A percentile compares a stretch with the other conserved stretches of the same genome.
These are phyloP conservation scores for Stenotaenia linearis DNA, from an alignment of 2,888 invertebrate species.

Conservation along the genomic window DNA sequence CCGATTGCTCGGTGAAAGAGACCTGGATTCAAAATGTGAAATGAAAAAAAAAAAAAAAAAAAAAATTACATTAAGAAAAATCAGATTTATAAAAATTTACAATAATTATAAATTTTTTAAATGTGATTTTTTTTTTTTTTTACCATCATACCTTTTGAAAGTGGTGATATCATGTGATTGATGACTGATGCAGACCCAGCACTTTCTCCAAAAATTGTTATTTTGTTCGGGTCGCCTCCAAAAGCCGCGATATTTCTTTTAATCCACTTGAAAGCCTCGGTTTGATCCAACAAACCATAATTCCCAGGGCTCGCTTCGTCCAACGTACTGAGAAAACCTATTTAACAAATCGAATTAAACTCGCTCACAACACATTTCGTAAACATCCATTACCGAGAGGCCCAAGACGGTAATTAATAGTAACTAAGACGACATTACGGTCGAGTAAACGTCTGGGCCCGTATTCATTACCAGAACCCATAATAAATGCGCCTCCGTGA, in stretches of 20 bases:
- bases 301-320: neutral
- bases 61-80: too few species aligned
- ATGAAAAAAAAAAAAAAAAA: neutral
- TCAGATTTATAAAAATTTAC: too few species aligned
- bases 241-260: neutral
- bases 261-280: neutral
- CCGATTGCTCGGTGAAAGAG: neutral
- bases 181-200: neutral
- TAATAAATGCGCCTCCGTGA: too few species aligned
- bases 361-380: neutral
- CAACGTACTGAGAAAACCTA: neutral
- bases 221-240: neutral
- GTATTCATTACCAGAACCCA: too few species aligned
- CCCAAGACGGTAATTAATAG: neutral
- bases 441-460: too few species aligned
- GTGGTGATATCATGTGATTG: neutral
- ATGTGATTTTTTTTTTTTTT: too few species aligned
- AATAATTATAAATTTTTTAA: too few species aligned
- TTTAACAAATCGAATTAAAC: too few species aligned
- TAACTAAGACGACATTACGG: neutral
- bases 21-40: neutral
- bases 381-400: neutral
- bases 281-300: neutral
- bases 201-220: neutral
- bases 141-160: neutral